Evolutionary conservation across 2,113 vertebrate species (phyloP).

Genomic region (Aspiorhynchus laticeps): DNA sequence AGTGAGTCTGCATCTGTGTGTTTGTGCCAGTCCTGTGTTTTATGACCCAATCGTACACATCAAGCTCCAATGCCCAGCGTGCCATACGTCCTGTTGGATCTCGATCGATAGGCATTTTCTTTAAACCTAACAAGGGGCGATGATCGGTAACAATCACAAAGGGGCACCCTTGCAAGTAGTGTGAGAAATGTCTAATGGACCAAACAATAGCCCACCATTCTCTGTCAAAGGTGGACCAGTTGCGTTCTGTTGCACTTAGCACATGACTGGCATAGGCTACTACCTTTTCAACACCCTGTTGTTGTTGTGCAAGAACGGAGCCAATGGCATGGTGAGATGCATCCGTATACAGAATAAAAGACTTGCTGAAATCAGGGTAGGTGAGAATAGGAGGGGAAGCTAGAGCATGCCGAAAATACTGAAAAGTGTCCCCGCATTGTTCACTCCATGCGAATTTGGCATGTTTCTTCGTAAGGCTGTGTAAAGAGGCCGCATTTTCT

Average conservation of each 20-base stretch:
- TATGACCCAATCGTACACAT: background rate
- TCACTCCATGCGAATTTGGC: background rate
- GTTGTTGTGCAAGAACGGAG: background rate
- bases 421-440: background rate
- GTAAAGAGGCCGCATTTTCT: background rate
- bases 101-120: background rate
- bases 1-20: background rate
- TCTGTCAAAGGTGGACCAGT: background rate
- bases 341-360: background rate
- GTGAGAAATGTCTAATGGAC: background rate
- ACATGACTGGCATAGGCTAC: constrained; percentile 16
- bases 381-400: too few species aligned
- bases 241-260: background rate
- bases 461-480: background rate
- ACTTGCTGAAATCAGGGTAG: constrained; percentile 7
- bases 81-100: background rate
- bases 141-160: constrained; percentile 12
- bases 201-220: constrained; percentile 2
- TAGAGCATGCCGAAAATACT: background rate
- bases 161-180: background rate
- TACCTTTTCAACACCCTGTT: constrained; percentile 10
- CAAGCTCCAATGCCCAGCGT: background rate
- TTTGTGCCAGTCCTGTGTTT: background rate
- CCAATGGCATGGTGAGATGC: constrained; percentile 3
- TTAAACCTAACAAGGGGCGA: background rate